Conservation (phyloP, 2,888 invertebrate genomes). For the Tenthredo amoena region DNA sequence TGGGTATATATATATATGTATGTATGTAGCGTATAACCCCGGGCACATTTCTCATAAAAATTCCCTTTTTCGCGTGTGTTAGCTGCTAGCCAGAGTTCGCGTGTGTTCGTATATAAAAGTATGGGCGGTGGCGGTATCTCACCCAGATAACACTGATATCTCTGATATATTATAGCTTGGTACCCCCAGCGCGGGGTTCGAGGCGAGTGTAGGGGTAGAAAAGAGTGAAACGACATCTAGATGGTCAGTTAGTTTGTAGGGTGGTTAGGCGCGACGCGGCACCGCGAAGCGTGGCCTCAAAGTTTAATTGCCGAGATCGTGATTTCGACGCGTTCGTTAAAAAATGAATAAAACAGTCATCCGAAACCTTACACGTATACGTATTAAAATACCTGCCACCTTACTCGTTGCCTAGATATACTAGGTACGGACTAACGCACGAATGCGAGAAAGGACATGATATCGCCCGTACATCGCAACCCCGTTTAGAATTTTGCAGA, state of each 20-base stretch:
- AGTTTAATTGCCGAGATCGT: constrained; percentile 48
- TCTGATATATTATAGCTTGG: constrained; percentile 72
- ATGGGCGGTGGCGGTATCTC: constrained; percentile 64
- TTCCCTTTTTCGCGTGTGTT: constrained; percentile 71
- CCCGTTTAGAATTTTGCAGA: neutral
- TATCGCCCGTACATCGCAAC: neutral
- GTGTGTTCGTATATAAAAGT: constrained; percentile 61
- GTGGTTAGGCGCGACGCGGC: neutral
- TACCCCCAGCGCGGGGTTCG: constrained; percentile 22
- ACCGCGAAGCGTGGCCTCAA: constrained; percentile 21
- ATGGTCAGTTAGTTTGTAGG: constrained; percentile 47
- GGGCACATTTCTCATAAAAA: constrained; percentile 75
- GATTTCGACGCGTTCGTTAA: constrained; percentile 28
- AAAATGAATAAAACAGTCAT: neutral
- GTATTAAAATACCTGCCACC: neutral
- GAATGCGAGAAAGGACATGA: neutral
- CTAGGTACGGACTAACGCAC: neutral
- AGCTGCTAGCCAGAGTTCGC: constrained; percentile 56
- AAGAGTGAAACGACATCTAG: constrained; percentile 51
- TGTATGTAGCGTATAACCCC: constrained; percentile 21
- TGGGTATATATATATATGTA: neutral
- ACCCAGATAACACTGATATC: constrained; percentile 76
- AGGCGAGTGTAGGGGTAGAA: constrained; percentile 39
- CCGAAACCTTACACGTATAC: too few species aligned
- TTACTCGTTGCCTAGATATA: neutral